Percentiles rank a stretch among this genome's conserved stretches.
These are phyloP conservation scores for Scaptodrosophila latifasciaeformis DNA, from an alignment of 2,888 invertebrate genomes.

Conservation along the genomic window DNA sequence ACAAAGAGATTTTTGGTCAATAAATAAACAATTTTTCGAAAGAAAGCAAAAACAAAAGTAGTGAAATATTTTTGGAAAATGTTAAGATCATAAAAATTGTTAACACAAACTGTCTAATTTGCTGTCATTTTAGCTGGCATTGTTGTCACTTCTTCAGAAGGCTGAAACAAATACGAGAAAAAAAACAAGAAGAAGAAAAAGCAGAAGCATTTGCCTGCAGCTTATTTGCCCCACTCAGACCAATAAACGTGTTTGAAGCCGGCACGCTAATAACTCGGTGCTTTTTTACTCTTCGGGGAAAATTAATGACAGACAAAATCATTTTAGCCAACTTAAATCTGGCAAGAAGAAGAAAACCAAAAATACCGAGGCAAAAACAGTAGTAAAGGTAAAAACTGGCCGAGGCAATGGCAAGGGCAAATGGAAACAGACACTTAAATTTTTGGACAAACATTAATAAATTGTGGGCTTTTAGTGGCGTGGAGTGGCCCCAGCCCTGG, in stretches of 20 bases:
- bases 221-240: slow-evolving; percentile 30
- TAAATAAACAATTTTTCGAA: too few relatives aligned
- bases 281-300: too few relatives aligned
- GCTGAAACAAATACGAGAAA: slow-evolving; percentile 13
- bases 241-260: slow-evolving; percentile 52
- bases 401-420: slow-evolving; percentile 15
- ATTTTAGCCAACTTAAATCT: slow-evolving; percentile 63
- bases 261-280: slow-evolving; percentile 61
- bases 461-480: slow-evolving; percentile 51
- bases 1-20: too few relatives aligned
- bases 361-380: slow-evolving; percentile 15
- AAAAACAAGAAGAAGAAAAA: slow-evolving; percentile 39
- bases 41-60: too few relatives aligned
- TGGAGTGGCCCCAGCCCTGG: slow-evolving; percentile 1
- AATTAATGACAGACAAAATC: slow-evolving; percentile 63
- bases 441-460: slow-evolving; percentile 66
- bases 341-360: slow-evolving; percentile 22
- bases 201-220: slow-evolving; percentile 41
- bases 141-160: slow-evolving; percentile 52
- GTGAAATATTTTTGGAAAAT: too few relatives aligned
- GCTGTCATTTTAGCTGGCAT: slow-evolving; percentile 51
- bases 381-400: slow-evolving; percentile 8
- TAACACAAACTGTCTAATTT: slow-evolving; percentile 66
- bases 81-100: slow-evolving; percentile 65
- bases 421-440: slow-evolving; percentile 47